phyloP scores from a whole-genome alignment of 2,888 invertebrate species.

The Phragmatobia fuliginosa region DNA sequence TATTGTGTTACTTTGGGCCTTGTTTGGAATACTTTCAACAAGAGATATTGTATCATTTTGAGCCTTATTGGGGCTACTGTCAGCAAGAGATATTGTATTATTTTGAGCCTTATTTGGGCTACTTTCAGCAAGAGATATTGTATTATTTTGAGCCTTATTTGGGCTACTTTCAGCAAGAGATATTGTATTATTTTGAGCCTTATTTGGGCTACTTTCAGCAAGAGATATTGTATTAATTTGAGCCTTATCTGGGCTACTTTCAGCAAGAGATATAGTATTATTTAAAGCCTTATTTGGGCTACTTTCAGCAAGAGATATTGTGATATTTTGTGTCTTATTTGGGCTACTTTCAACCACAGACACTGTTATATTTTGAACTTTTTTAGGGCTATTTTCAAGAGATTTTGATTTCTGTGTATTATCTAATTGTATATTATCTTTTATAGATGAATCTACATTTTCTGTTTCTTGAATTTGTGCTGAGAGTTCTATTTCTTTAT shows the following conservation, averaged over 20 bases:
- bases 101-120: too few species aligned
- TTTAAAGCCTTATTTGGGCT: constrained; percentile 4
- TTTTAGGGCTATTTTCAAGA: constrained; percentile 10
- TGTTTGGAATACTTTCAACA: too few species aligned
- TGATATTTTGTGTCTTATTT: constrained; percentile 10
- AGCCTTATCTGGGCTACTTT: not conserved
- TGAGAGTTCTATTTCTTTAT: constrained; percentile 28
- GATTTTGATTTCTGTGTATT: constrained; percentile 17
- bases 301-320: not conserved
- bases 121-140: too few species aligned
- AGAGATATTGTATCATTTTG: too few species aligned
- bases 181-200: too few species aligned
- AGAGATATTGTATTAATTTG: not conserved
- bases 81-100: too few species aligned
- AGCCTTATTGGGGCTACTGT: too few species aligned
- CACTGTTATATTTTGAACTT: not conserved
- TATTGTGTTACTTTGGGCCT: too few species aligned
- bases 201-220: too few species aligned
- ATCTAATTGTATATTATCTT: constrained; percentile 37
- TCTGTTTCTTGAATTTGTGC: constrained; percentile 40
- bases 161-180: too few species aligned
- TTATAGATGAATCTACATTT: constrained; percentile 57
- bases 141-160: too few species aligned
- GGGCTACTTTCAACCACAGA: constrained; percentile 9
- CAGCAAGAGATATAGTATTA: not conserved